These are phyloP conservation scores for Strigamia crassipes DNA, from an alignment of 2,888 invertebrate species.

Conservation along the genomic window DNA sequence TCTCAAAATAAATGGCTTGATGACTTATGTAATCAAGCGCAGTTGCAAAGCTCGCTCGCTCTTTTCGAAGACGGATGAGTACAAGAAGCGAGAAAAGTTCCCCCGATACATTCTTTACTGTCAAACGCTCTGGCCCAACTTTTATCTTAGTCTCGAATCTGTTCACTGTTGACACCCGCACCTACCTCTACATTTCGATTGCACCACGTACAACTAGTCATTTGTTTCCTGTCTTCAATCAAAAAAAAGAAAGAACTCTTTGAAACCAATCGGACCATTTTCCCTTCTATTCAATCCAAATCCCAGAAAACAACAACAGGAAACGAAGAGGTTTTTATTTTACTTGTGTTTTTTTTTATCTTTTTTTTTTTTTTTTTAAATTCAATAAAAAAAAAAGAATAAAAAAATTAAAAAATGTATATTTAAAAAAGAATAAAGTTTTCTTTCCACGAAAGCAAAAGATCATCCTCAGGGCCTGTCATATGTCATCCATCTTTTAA, in stretches of 20 bases:
- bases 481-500: conserved; percentile 27
- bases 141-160: conserved; percentile 48
- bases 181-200: conserved; percentile 33
- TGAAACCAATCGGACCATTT: conserved; percentile 39
- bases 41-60: conserved; percentile 43
- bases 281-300: conserved; percentile 33
- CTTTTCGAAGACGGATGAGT: conserved; percentile 46
- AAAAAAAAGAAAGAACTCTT: conserved; percentile 43
- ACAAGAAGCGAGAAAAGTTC: conserved; percentile 48
- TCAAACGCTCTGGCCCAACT: conserved; percentile 44
- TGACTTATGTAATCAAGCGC: conserved; percentile 49
- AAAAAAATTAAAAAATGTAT: background rate
- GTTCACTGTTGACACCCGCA: conserved; percentile 47
- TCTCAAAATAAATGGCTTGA: conserved; percentile 49
- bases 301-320: conserved; percentile 34
- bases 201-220: conserved; percentile 9
- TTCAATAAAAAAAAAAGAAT: background rate
- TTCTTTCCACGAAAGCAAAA: conserved; percentile 15
- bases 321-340: background rate
- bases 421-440: background rate
- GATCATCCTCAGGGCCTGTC: conserved; percentile 31
- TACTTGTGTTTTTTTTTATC: background rate
- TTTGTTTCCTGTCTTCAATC: conserved; percentile 47
- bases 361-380: background rate
- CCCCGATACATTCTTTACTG: conserved; percentile 49